phyloP scores from a whole-genome alignment of 2,888 invertebrate genomes.

The Ophion ventricosus region DNA sequence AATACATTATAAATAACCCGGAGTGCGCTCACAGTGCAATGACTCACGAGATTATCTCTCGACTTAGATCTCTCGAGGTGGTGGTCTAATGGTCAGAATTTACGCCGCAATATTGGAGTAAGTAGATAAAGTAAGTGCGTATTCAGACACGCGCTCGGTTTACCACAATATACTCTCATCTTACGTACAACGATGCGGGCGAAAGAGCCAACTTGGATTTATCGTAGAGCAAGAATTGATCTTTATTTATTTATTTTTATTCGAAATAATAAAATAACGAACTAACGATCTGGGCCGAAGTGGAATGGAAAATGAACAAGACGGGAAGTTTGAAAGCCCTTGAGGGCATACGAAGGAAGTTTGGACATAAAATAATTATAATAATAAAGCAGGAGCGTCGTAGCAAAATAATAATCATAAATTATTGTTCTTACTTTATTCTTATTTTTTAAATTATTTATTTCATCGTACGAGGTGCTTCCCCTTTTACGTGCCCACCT shows the following conservation, averaged over 20 bases:
- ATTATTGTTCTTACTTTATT: too few relatives aligned
- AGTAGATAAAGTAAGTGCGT: slow-evolving; percentile 49
- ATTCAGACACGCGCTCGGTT: slow-evolving; percentile 10
- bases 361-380: too few relatives aligned
- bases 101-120: slow-evolving; percentile 49
- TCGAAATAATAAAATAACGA: not conserved
- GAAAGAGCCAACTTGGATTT: not conserved
- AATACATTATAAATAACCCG: slow-evolving; percentile 57
- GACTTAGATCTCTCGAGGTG: slow-evolving; percentile 60
- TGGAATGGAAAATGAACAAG: too few relatives aligned
- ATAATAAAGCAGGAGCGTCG: too few relatives aligned
- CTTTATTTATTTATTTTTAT: not conserved
- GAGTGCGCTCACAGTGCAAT: slow-evolving; percentile 56
- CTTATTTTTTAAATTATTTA: too few relatives aligned
- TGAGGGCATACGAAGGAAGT: too few relatives aligned
- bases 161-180: slow-evolving; percentile 6
- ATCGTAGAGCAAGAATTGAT: not conserved
- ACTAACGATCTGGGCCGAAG: too few relatives aligned
- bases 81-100: slow-evolving; percentile 62
- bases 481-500: too few relatives aligned
- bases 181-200: too few relatives aligned
- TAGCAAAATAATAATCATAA: too few relatives aligned
- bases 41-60: slow-evolving; percentile 64
- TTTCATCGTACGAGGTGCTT: too few relatives aligned
- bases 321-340: too few relatives aligned